Base-by-base conservation (phyloP, 53 echinoderm and acorn worm species). In the Holothuria scabra region DNA sequence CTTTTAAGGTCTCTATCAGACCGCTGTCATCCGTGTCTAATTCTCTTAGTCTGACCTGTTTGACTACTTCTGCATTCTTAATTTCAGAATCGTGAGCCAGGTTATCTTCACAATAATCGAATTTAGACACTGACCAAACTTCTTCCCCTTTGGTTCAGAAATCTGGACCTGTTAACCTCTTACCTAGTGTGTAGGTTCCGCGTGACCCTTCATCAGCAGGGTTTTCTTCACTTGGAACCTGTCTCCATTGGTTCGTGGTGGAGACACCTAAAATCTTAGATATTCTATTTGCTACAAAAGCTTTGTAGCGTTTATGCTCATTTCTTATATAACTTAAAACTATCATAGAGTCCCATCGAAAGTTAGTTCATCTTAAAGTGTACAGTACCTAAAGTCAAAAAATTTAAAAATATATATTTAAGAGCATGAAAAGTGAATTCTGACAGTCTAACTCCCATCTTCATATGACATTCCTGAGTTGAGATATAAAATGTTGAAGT, bases 231-330 rank as follows among this genome's bases (percentile, higher is more conserved):
- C 70, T 68, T 56, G 87, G 82, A 11, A 83, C 87, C 0, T 89
- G 89, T 72, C 90, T 85, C 90, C 85, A 85, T 33, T 89, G 90
- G 7, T 58, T 59, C 21, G 58, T 60, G 23, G 24, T 80, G 5
- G 67, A 85, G 26, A 38, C 81, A 59, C 72, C 81, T 26, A 85
- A 25, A 12, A 89, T 89, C 46, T 80, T 85, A 80, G 80, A 35
- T 61, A 89, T 81, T 46, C 90, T 79, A 28, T 85, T 89, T n/a
- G 85, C 90, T 25, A 89, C 80, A 60, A 89, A 89, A 3, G 89
- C 80, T 56, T 89, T 85, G 89, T 80, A 89, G 61, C 89, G 89
- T 55, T 60, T 79, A 22, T 25, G 80, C 68, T 85, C 80, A 35
- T 89, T 89, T 34, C 85, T 79, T 37, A 89, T 79, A 22, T 90